Base-by-base conservation (phyloP, 2,888 invertebrate species). In the Idaea dimidiata region DNA sequence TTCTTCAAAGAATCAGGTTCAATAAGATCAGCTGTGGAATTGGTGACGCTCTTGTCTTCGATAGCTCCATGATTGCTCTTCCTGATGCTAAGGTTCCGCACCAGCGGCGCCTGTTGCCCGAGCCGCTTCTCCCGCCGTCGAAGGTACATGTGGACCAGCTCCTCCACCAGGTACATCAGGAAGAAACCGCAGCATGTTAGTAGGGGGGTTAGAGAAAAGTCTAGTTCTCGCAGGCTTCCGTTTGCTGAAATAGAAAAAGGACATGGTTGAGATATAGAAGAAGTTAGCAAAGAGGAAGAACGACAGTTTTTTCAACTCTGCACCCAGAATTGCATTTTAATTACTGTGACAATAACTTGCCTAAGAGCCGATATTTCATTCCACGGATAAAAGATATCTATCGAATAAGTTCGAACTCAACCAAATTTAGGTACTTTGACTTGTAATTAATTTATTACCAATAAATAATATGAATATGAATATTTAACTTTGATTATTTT, bases 141-240 rank as follows among this genome's bases (percentile, higher is more conserved):
- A 60, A 97, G 90, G 79, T 96, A 95, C 59, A 94, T 79, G 77
- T 97, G 97, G 1, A 97, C 96, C 59, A 95, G 72, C 78, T 97
- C 97, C 73, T 97, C 97, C n/a, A 97, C 94, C 8, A 96, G 86
- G 78, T 95, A 96, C 94, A 96, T 96, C 24, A 94, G 85, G 84
- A 96, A 96, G 86, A 96, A 96, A 1, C 96, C 96, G 18, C 90
- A 83, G 80, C 97, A 97, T 89, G 96, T 95, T 59, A 97, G 89
- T 53, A 96, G 86, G 61, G 96, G 95, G 0, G 96, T 94, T 31
- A 96, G 85, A 0, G 95, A 93, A 77, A 96, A 95, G 0, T 92
- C 88, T 8, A 95, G 88, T 0, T 87, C 74, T 0, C 89, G 90
- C 56, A 96, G 79, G 17, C 72, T 62, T 0, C 87, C 93, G 0